Base-by-base conservation (phyloP, 2,888 invertebrate genomes). In the Caenorhabditis sulstoni region DNA sequence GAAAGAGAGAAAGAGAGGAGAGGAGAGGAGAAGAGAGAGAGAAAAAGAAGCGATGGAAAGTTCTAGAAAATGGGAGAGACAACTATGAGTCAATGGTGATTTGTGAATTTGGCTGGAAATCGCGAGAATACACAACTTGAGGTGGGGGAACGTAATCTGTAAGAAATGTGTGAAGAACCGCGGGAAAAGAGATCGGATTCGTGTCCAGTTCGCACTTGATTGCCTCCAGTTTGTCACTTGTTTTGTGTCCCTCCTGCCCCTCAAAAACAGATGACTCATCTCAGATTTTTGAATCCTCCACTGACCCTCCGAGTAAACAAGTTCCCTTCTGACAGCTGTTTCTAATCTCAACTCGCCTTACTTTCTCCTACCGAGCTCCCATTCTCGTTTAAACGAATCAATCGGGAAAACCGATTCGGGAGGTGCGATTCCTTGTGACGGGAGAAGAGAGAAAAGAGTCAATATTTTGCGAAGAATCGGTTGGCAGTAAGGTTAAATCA, bases 401-500 rank as follows among this genome's bases (percentile, higher is more conserved):
- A n/a, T n/a, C n/a, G n/a, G 7, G 29, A 29, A 41, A 41, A 41
- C 41, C 41, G 41, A 41, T 41, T 41, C 41, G 41, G 41, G 37
- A 41, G 11, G 29, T 29, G 29, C 49, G 52, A 52, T 14, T 52
- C 14, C 52, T 7, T 29, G 29, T 53, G 53, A 53, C 53, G 41
- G 11, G 41, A 53, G 35, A 16, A 9, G 55, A 62, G 7, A 11
- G 41, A 53, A 53, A 14, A 9, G 62, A 71, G 71, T 71, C 62
- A 71, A 71, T 71, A 71, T 71, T 62, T 71, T 71, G 71, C 50
- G 71, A 62, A 61, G 61, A 70, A 29, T 61, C 50, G 62, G 45
- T 71, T 71, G 71, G 62, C 62, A 71, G 71, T 71, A 71, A 57
- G 62, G 57, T 55, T 49, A 71, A 71, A 71, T 71, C 71, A 71